These are phyloP conservation scores for Verasper variegatus DNA, from an alignment of 2,113 vertebrate species.

Conservation along the genomic window DNA sequence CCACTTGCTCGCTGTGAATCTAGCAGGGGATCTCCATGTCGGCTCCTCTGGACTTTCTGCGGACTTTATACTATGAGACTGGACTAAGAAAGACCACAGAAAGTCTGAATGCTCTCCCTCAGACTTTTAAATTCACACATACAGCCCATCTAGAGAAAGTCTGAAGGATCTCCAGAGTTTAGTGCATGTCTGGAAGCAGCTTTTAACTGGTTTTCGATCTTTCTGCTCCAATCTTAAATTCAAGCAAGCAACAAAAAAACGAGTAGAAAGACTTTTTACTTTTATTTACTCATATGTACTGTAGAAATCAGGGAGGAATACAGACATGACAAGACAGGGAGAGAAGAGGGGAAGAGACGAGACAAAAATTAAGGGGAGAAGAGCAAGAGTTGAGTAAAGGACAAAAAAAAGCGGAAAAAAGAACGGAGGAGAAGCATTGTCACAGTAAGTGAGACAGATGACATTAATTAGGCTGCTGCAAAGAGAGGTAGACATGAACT, in stretches of 20 bases:
- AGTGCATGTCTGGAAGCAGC: too few species aligned
- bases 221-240: too few species aligned
- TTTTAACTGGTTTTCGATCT: too few species aligned
- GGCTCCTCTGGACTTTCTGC: too few species aligned
- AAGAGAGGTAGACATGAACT: slow-evolving; percentile 41
- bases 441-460: slow-evolving; percentile 65
- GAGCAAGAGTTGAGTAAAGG: slow-evolving; percentile 9
- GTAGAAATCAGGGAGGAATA: slow-evolving; percentile 1
- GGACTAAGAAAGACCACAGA: too few species aligned
- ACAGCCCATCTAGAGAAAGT: too few species aligned
- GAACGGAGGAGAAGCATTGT: slow-evolving; percentile 29
- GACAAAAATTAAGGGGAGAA: neutral
- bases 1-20: too few species aligned
- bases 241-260: neutral
- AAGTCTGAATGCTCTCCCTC: too few species aligned
- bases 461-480: slow-evolving; percentile 59
- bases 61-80: too few species aligned
- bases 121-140: too few species aligned
- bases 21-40: too few species aligned
- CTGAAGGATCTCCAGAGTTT: too few species aligned
- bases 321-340: neutral
- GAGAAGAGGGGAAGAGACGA: slow-evolving; percentile 18
- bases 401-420: slow-evolving; percentile 1
- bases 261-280: neutral
- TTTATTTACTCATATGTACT: neutral